Evolutionary conservation across 1,140 invertebrate genomes (phyloP).

Genomic region (Drosophila ohnishii): DNA sequence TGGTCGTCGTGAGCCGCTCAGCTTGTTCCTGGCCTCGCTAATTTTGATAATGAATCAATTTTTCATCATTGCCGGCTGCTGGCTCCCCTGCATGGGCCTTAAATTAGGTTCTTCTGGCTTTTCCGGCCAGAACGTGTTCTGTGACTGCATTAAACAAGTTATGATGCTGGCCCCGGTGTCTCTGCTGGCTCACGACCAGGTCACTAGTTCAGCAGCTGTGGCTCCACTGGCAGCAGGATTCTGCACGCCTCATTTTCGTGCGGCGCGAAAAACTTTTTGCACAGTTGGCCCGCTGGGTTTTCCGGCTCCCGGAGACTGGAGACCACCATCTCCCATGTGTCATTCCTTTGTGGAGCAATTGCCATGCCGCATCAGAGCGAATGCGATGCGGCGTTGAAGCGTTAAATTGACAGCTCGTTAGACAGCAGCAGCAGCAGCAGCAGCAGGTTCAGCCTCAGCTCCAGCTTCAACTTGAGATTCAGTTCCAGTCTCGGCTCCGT

Average conservation of each 20-base stretch:
- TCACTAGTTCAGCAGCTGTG: constrained; percentile 71
- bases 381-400: constrained; percentile 76
- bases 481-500: constrained; percentile 5
- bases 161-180: constrained; percentile 59
- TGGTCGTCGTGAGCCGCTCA: constrained; percentile 66
- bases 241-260: constrained; percentile 80
- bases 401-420: constrained; percentile 81
- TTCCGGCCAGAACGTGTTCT: constrained; percentile 51
- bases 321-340: constrained; percentile 51
- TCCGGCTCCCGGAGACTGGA: constrained; percentile 1
- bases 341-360: constrained; percentile 78
- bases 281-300: constrained; percentile 54
- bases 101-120: constrained; percentile 65
- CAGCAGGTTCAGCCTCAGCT: constrained; percentile 54
- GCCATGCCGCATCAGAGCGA: constrained; percentile 64
- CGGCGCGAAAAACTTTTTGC: constrained; percentile 71
- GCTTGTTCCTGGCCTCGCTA: constrained; percentile 77
- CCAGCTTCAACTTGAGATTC: neutral
- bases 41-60: constrained; percentile 82
- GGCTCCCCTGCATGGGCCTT: constrained; percentile 60
- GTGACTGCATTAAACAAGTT: constrained; percentile 59
- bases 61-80: constrained; percentile 72
- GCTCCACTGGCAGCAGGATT: constrained; percentile 39
- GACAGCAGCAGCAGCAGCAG: constrained; percentile 66
- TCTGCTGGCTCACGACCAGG: constrained; percentile 74